phyloP scores from a whole-genome alignment of 2,888 invertebrate species.

The Euclidia mi region DNA sequence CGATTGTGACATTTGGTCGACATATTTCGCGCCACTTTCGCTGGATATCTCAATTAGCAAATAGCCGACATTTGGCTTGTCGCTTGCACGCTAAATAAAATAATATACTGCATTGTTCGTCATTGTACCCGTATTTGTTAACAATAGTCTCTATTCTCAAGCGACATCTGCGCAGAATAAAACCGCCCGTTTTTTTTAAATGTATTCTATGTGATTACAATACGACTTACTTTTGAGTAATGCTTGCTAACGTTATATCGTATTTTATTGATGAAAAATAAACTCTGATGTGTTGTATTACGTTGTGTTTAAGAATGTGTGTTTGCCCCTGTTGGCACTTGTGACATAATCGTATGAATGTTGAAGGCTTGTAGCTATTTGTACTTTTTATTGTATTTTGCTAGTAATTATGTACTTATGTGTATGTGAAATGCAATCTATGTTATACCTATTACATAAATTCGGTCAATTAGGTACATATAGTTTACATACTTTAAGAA shows the following conservation, averaged over 20 bases:
- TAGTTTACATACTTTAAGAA: no score
- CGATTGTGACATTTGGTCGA: conserved; percentile 58
- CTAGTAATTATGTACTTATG: no score
- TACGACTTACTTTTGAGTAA: conserved; percentile 42
- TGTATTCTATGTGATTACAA: conserved; percentile 12
- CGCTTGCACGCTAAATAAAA: conserved; percentile 78
- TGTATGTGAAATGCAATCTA: no score
- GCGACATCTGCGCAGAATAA: conserved; percentile 75
- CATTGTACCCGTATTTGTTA: conserved; percentile 87
- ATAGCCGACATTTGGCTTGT: conserved; percentile 84
- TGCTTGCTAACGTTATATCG: not conserved
- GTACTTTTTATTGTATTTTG: conserved; percentile 76
- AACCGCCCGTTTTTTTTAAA: conserved; percentile 18
- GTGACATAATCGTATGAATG: conserved; percentile 72
- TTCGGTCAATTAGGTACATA: no score
- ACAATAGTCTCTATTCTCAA: conserved; percentile 79
- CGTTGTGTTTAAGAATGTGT: conserved; percentile 30
- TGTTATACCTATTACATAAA: no score
- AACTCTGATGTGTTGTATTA: conserved; percentile 8
- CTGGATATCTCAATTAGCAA: conserved; percentile 81
- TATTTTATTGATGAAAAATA: conserved; percentile 7
- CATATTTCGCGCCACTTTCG: conserved; percentile 64
- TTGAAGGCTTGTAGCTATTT: conserved; percentile 74
- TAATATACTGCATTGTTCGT: conserved; percentile 82
- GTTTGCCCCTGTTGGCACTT: conserved; percentile 74